Evolutionary conservation across 2,797 vertebrate genomes (phyloP).

Genomic region (Rallus crepitans): DNA sequence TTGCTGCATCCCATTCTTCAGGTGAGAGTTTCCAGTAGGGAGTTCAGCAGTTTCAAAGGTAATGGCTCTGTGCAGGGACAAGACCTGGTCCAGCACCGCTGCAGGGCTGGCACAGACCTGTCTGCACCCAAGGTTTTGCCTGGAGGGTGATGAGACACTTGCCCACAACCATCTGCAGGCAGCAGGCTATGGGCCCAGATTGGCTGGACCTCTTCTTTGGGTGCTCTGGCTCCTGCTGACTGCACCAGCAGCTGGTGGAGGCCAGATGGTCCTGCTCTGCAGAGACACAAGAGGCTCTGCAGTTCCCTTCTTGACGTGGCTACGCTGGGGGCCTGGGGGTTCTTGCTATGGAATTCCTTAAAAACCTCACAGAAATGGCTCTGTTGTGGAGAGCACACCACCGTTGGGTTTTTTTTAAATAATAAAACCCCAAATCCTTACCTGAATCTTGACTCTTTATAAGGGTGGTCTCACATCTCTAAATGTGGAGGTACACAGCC

Average conservation of each 20-base stretch:
- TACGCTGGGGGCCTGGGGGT: fast-evolving
- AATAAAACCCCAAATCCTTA: background rate
- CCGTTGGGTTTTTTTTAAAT: background rate
- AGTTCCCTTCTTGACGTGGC: background rate
- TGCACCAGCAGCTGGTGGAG: background rate
- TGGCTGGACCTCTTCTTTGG: background rate
- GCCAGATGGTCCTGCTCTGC: background rate
- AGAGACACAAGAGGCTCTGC: background rate
- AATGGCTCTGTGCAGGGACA: background rate
- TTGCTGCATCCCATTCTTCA: background rate
- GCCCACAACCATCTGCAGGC: background rate
- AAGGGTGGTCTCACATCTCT: fast-evolving
- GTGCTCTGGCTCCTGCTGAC: background rate
- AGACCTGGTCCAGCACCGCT: background rate
- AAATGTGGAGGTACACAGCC: background rate
- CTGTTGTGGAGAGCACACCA: background rate
- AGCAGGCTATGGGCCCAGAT: background rate
- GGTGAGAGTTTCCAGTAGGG: background rate
- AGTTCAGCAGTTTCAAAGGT: background rate
- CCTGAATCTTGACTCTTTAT: background rate
- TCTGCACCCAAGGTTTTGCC: background rate
- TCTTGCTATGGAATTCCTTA: background rate
- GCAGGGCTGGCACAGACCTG: background rate
- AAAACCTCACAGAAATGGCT: background rate
- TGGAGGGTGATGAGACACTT: background rate